phyloP scores from a whole-genome alignment of 2,113 vertebrate species.

The Thermophis baileyi region DNA sequence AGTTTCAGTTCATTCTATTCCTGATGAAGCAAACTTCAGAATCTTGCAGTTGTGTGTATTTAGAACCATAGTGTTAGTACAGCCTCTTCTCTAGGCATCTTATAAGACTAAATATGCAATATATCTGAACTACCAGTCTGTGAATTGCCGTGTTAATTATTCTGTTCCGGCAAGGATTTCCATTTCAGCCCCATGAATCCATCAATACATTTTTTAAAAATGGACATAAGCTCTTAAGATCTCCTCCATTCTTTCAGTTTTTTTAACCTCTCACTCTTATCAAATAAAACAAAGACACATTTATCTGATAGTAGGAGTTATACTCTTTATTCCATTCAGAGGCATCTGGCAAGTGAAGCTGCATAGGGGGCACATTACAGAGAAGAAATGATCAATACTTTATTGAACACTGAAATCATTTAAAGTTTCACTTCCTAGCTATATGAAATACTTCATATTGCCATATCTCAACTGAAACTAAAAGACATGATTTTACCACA shows the following conservation, averaged over 20 bases:
- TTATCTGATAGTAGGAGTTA: slow-evolving; percentile 68
- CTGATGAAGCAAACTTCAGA: background rate
- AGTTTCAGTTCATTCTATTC: background rate
- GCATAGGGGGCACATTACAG: slow-evolving; percentile 88
- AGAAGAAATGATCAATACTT: slow-evolving; percentile 77
- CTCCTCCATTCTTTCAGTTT: background rate
- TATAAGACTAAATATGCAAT: background rate
- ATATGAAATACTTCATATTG: slow-evolving; percentile 82
- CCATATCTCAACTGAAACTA: slow-evolving; percentile 78
- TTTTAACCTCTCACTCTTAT: background rate
- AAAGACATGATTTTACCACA: slow-evolving; percentile 81
- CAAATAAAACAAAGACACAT: slow-evolving; percentile 31
- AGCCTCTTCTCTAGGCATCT: background rate
- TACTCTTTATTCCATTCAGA: slow-evolving; percentile 90
- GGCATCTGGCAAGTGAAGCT: slow-evolving; percentile 97
- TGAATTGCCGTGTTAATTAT: background rate
- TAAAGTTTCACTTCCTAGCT: slow-evolving; percentile 77
- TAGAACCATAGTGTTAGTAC: background rate
- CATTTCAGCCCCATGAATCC: background rate
- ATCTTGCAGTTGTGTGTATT: background rate
- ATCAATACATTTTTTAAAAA: background rate
- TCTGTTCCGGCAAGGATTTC: slow-evolving; percentile 25
- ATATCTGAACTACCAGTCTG: background rate
- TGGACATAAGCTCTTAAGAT: background rate
- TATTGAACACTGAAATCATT: slow-evolving; percentile 73